phyloP scores from a whole-genome alignment of 1,140 invertebrate genomes.

The Latrodectus geometricus region DNA sequence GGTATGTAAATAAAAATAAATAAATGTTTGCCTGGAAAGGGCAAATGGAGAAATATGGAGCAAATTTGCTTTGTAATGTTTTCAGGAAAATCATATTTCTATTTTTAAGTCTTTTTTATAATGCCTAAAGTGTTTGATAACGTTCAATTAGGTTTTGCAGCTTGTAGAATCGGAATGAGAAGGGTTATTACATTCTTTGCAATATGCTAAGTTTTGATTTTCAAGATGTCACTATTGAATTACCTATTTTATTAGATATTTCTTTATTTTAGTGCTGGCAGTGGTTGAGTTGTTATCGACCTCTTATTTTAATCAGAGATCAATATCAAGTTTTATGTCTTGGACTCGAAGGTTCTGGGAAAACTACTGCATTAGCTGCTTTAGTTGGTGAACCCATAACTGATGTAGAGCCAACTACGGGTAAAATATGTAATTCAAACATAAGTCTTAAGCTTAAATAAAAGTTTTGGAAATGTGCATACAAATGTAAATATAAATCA shows the following conservation, averaged over 20 bases:
- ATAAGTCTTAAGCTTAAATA: no score
- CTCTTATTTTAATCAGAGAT: constrained; percentile 61
- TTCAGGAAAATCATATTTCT: not conserved
- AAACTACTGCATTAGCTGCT: constrained; percentile 68
- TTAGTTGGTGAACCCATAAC: constrained; percentile 68
- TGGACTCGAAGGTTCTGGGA: constrained; percentile 68
- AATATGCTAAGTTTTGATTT: not conserved
- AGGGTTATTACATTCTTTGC: constrained; percentile 32
- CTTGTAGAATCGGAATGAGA: constrained; percentile 61
- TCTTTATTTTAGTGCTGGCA: constrained; percentile 64
- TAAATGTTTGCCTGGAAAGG: constrained; percentile 8
- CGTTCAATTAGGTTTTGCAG: constrained; percentile 55
- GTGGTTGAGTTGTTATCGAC: constrained; percentile 64
- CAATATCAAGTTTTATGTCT: constrained; percentile 68
- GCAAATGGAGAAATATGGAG: constrained; percentile 4
- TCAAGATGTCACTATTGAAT: not conserved
- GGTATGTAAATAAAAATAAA: constrained; percentile 2
- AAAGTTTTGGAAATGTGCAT: no score
- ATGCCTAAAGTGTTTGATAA: constrained; percentile 62
- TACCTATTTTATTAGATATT: not conserved
- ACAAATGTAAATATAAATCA: no score
- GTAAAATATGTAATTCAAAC: not conserved
- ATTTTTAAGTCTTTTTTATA: constrained; percentile 6
- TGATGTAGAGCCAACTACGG: constrained; percentile 68
- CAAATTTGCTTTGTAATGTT: not conserved